Conservation (phyloP, 2,797 vertebrate genomes). For the Zalophus californianus region DNA sequence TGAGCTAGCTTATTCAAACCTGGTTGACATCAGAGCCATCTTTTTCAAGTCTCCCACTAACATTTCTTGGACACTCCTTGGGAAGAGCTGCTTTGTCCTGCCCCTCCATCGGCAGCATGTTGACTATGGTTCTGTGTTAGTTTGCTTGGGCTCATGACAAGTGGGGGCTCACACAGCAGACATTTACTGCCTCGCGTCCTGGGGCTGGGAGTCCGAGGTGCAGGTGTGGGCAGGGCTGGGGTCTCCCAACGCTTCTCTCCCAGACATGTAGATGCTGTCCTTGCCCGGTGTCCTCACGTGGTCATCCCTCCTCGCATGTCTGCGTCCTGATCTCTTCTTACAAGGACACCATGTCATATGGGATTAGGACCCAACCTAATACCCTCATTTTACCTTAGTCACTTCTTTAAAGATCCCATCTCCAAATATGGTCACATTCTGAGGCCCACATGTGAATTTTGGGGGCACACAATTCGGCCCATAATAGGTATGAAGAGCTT, state of each 20-base stretch:
- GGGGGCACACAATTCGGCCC: background rate
- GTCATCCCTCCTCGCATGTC: too few relatives aligned
- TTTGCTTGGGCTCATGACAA: background rate
- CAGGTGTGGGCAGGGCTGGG: background rate
- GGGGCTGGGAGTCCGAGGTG: background rate
- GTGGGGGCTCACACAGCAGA: background rate
- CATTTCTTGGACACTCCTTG: background rate
- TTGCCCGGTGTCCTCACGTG: accelerated
- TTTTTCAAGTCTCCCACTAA: background rate
- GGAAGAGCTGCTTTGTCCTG: background rate
- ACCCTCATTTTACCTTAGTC: background rate
- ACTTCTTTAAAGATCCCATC: background rate
- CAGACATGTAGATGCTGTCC: accelerated
- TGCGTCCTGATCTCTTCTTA: background rate
- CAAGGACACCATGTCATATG: background rate
- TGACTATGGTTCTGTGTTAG: too few relatives aligned
- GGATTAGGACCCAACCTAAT: background rate
- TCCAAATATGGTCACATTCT: background rate
- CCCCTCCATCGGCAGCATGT: too few relatives aligned
- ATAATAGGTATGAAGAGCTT: too few relatives aligned
- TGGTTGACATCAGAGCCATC: background rate
- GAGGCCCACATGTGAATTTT: background rate
- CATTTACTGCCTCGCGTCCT: background rate
- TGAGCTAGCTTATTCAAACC: background rate
- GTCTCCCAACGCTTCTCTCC: background rate